Evolutionary conservation across 2,888 invertebrate species (phyloP).

Genomic region (Pachycephus smyrnensis): DNA sequence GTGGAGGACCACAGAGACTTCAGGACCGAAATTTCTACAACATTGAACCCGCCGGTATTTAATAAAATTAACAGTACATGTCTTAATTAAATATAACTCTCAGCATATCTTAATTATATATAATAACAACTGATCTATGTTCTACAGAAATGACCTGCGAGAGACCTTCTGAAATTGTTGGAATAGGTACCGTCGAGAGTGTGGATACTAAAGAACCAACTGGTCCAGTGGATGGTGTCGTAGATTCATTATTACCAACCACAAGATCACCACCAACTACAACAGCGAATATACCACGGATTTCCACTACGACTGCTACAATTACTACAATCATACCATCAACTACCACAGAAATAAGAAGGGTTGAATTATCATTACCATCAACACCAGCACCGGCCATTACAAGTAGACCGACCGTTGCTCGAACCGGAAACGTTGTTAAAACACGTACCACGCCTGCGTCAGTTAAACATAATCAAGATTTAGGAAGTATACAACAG

Average conservation of each 20-base stretch:
- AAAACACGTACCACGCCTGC: conserved; percentile 57
- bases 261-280: conserved; percentile 51
- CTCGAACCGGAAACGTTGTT: conserved; percentile 58
- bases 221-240: conserved; percentile 56
- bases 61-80: background rate
- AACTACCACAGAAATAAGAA: conserved; percentile 24
- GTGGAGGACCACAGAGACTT: conserved; percentile 84
- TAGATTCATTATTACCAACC: conserved; percentile 63
- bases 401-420: conserved; percentile 42
- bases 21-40: conserved; percentile 88
- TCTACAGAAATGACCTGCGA: conserved; percentile 65
- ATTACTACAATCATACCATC: conserved; percentile 35
- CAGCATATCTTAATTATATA: background rate
- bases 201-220: conserved; percentile 65
- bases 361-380: conserved; percentile 13
- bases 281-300: conserved; percentile 52
- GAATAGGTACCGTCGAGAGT: conserved; percentile 71
- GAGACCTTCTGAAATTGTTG: conserved; percentile 67
- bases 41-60: conserved; percentile 79
- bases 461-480: conserved; percentile 42
- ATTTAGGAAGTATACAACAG: conserved; percentile 46
- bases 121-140: conserved; percentile 12
- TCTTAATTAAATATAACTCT: background rate
- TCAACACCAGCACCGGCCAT: conserved; percentile 34
- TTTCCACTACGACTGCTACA: conserved; percentile 48